Percentiles rank a stretch among this genome's conserved stretches.
Conservation (phyloP, 2,888 invertebrate species). For the Hemaris fuciformis region DNA sequence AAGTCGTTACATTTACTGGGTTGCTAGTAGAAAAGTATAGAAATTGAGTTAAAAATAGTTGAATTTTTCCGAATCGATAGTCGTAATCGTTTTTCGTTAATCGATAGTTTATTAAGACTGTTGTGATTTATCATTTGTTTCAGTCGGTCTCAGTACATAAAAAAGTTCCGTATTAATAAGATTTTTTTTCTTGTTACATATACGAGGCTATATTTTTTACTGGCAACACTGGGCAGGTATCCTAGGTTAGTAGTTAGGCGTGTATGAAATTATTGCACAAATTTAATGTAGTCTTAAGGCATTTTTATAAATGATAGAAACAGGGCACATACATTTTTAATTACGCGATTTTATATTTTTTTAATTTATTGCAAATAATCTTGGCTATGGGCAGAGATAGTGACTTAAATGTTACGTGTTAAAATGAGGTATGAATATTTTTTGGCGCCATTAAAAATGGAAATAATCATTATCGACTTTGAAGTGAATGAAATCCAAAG, state of each 20-base stretch:
- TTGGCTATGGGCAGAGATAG: background rate
- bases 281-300: slow-evolving; percentile 37
- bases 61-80: too few species aligned
- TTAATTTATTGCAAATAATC: background rate
- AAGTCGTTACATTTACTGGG: background rate
- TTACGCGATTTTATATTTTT: background rate
- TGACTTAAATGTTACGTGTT: background rate
- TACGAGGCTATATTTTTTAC: background rate
- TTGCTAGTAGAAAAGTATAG: slow-evolving; percentile 11
- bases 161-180: too few species aligned
- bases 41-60: too few species aligned
- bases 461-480: background rate
- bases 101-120: too few species aligned
- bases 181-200: too few species aligned
- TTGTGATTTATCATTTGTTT: too few species aligned
- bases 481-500: too few species aligned
- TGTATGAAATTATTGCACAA: slow-evolving; percentile 62
- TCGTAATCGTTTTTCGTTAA: too few species aligned
- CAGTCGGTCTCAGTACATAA: too few species aligned
- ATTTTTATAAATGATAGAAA: slow-evolving; percentile 27
- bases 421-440: background rate
- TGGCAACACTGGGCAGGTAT: background rate
- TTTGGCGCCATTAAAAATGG: background rate
- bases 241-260: slow-evolving; percentile 49
- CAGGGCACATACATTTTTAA: slow-evolving; percentile 2